Conservation (phyloP, 2,797 vertebrate genomes). For the Cygnus olor region DNA sequence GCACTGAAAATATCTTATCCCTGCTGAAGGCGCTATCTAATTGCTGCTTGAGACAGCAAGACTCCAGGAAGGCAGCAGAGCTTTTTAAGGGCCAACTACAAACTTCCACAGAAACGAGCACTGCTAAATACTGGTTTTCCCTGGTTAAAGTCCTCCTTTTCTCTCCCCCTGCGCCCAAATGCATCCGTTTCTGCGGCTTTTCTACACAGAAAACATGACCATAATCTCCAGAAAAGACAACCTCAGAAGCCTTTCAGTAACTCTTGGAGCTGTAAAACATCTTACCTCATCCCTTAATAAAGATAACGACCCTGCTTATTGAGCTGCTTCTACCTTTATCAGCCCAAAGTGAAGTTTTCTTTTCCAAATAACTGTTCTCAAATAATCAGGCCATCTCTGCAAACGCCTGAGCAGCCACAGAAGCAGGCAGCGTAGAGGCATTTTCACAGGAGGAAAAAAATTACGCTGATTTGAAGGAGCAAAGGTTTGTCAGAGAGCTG, state of each 20-base stretch:
- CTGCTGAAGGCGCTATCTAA: background rate
- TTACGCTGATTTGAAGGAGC: accelerated
- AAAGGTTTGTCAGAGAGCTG: background rate
- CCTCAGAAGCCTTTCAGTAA: background rate
- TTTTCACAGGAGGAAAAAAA: background rate
- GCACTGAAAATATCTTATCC: background rate
- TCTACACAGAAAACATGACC: background rate
- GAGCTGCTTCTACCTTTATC: background rate
- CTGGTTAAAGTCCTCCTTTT: background rate
- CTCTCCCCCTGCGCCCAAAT: background rate
- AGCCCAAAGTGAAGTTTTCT: background rate
- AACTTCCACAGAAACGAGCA: background rate
- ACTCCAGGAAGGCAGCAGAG: background rate
- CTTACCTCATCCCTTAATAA: background rate
- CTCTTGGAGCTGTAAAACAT: background rate
- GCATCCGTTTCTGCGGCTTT: background rate
- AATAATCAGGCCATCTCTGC: background rate
- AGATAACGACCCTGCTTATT: background rate
- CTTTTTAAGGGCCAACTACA: background rate
- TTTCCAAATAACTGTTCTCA: background rate
- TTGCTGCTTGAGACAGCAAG: background rate
- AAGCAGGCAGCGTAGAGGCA: accelerated
- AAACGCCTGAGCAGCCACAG: background rate
- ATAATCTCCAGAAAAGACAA: background rate
- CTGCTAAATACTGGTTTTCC: background rate